Conservation (phyloP, 2,113 vertebrate species). For the Struthidea cinerea region DNA sequence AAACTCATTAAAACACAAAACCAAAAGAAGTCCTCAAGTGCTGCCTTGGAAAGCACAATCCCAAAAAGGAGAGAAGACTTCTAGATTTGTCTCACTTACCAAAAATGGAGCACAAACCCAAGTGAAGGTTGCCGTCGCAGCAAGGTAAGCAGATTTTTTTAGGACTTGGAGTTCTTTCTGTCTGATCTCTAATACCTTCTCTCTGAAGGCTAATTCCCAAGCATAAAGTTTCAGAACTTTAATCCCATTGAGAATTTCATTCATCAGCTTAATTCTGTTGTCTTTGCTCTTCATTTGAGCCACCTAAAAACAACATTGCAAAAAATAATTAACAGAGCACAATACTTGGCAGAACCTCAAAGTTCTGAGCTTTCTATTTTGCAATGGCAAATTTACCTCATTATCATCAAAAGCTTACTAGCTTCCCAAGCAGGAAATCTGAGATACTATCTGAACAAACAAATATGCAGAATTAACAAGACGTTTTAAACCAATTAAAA, state of each 20-base stretch:
- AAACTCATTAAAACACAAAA: background rate
- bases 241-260: slow-evolving; percentile 95
- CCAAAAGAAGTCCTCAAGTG: background rate
- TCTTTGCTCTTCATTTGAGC: slow-evolving; percentile 98
- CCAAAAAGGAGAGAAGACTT: background rate
- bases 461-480: slow-evolving; percentile 15
- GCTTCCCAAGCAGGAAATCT: slow-evolving; percentile 38
- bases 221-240: slow-evolving; percentile 97
- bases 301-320: slow-evolving; percentile 75
- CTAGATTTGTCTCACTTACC: slow-evolving; percentile 75
- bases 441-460: slow-evolving; percentile 35
- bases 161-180: slow-evolving; percentile 90
- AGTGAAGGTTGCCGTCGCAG: slow-evolving; percentile 89
- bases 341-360: slow-evolving; percentile 47
- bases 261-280: slow-evolving; percentile 95
- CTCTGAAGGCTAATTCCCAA: slow-evolving; percentile 94
- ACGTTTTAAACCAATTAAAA: slow-evolving; percentile 23
- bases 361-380: slow-evolving; percentile 28
- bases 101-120: slow-evolving; percentile 97
- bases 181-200: slow-evolving; percentile 87
- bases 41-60: background rate
- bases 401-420: slow-evolving; percentile 50
- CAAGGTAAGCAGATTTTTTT: slow-evolving; percentile 89
- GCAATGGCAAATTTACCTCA: slow-evolving; percentile 31
- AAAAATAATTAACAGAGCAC: slow-evolving; percentile 39